Evolutionary conservation across 2,797 vertebrate genomes (phyloP).

Genomic region (Corythornis leucogaster): DNA sequence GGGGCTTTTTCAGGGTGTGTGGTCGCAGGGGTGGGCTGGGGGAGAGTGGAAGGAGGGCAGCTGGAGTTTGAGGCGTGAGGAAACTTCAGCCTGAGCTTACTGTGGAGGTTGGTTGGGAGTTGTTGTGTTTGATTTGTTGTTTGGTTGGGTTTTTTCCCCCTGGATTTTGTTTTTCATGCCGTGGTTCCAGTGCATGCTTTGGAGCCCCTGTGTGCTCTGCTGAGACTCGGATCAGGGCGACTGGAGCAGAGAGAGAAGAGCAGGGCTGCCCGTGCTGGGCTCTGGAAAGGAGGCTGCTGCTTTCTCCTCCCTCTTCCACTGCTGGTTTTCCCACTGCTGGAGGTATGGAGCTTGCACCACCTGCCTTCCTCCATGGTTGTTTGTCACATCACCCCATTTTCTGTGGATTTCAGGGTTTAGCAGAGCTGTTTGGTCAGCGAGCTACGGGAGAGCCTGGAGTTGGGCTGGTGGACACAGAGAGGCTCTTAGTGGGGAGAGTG

Average conservation of each 20-base stretch:
- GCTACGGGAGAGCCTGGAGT: not conserved
- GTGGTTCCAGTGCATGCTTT: not conserved
- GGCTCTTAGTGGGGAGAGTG: not conserved
- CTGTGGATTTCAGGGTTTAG: not conserved
- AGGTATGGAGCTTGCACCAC: not conserved
- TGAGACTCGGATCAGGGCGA: not conserved
- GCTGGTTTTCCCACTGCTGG: not conserved
- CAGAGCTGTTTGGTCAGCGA: not conserved
- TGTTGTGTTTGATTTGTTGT: no score
- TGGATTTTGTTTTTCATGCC: not conserved
- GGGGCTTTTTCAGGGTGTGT: not conserved
- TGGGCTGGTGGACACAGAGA: not conserved
- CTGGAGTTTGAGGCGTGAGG: not conserved
- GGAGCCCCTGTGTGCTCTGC: not conserved
- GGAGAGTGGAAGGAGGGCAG: not conserved
- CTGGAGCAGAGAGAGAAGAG: not conserved
- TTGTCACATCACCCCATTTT: rapidly evolving
- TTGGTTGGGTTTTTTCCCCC: not conserved
- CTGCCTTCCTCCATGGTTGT: not conserved
- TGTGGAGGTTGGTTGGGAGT: not conserved
- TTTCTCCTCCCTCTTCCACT: not conserved
- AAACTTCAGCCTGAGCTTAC: not conserved
- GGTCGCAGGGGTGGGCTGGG: not conserved
- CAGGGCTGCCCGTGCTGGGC: not conserved
- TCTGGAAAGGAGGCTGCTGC: not conserved